phyloP scores from a whole-genome alignment of 2,888 invertebrate genomes.

The Zelleria hepariella region DNA sequence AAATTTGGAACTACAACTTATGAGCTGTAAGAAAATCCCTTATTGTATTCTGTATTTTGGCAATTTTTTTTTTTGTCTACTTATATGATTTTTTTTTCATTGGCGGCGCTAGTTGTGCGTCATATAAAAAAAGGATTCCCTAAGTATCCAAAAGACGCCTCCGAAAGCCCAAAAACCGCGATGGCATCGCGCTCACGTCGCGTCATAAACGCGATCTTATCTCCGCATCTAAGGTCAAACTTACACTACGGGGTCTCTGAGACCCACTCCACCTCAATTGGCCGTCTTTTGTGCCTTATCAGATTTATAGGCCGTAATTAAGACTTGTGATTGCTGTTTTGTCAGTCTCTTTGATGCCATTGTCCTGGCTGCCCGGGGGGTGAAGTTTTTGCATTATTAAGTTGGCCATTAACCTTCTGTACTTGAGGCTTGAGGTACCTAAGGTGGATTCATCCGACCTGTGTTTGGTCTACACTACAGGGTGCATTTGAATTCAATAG shows the following conservation, averaged over 20 bases:
- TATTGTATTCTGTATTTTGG: no score
- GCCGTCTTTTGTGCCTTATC: slow-evolving; percentile 9
- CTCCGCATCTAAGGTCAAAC: slow-evolving; percentile 14
- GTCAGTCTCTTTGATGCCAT: neutral
- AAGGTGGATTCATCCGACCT: no score
- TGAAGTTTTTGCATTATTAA: neutral
- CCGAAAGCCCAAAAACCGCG: neutral
- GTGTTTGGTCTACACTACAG: no score
- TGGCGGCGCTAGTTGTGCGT: no score
- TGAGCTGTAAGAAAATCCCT: no score
- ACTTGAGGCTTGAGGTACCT: no score
- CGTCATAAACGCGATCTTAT: slow-evolving; percentile 29
- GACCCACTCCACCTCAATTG: neutral
- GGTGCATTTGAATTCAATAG: no score
- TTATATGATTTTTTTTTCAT: no score
- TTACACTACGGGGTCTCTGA: slow-evolving; percentile 1
- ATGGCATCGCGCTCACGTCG: neutral
- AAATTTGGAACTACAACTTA: no score
- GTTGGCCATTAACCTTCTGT: neutral
- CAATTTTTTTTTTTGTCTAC: no score
- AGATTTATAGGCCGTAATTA: slow-evolving; percentile 7
- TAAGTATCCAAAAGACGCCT: neutral
- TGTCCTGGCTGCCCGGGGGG: neutral
- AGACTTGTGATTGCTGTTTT: slow-evolving; percentile 6
- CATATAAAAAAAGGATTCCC: neutral